Conservation (phyloP, 2,888 invertebrate genomes). For the Erebia epiphron region DNA sequence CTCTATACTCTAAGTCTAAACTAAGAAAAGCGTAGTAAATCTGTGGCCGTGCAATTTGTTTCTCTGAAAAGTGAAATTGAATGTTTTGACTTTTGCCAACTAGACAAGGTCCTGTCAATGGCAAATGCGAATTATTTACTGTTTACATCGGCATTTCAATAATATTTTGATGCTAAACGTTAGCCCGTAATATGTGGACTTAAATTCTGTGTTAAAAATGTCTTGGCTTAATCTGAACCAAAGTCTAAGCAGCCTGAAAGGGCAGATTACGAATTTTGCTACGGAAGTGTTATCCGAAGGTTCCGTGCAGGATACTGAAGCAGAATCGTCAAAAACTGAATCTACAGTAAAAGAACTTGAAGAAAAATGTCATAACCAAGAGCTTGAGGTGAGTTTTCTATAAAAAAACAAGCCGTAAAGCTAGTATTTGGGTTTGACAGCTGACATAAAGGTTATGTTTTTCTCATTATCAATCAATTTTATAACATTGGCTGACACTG, state of each 20-base stretch:
- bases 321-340: conserved; percentile 49
- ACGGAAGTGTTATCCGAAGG: conserved; percentile 93
- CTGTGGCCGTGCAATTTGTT: conserved; percentile 55
- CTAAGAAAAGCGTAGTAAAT: too few relatives aligned
- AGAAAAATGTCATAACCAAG: conserved; percentile 81
- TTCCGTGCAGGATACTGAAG: conserved; percentile 74
- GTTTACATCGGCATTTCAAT: conserved; percentile 62
- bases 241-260: conserved; percentile 88
- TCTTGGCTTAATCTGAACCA: conserved; percentile 88
- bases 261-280: conserved; percentile 94
- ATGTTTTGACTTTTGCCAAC: conserved; percentile 84
- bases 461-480: conserved; percentile 50
- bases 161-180: conserved; percentile 50
- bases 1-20: too few relatives aligned
- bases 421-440: conserved; percentile 33
- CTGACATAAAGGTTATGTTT: conserved; percentile 71
- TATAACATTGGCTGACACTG: background rate
- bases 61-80: too few relatives aligned
- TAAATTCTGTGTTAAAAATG: conserved; percentile 69
- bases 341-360: conserved; percentile 77
- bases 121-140: conserved; percentile 73
- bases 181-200: conserved; percentile 62
- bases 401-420: conserved; percentile 16
- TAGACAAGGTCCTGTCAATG: conserved; percentile 75
- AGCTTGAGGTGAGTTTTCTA: conserved; percentile 80